phyloP scores from a whole-genome alignment of 2,113 vertebrate species.

The Noturus placidus region DNA sequence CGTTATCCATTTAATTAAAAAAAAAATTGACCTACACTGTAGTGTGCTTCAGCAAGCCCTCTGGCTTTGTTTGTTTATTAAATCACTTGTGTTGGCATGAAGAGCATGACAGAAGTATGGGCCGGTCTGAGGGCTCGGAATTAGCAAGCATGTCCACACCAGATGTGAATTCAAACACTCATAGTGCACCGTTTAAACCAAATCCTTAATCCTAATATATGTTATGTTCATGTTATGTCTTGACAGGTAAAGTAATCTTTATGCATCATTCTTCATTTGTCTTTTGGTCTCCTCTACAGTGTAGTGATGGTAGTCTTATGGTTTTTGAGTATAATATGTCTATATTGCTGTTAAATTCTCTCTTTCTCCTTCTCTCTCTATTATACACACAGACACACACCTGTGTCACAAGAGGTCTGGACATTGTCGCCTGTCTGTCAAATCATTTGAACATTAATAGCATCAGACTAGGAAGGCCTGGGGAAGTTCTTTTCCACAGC shows the following conservation, averaged over 20 bases:
- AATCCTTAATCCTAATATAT: neutral
- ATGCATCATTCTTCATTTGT: neutral
- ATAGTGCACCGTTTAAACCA: constrained; percentile 2
- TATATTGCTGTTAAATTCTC: neutral
- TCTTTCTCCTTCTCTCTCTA: neutral
- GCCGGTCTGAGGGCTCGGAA: constrained; percentile 28
- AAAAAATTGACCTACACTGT: neutral
- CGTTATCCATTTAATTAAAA: neutral
- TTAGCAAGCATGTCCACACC: constrained; percentile 35
- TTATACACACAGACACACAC: constrained; percentile 11
- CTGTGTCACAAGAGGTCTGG: constrained; percentile 46
- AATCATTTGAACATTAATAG: constrained; percentile 35
- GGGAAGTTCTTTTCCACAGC: constrained; percentile 39
- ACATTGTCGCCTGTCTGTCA: constrained; percentile 53
- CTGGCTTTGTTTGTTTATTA: constrained; percentile 27
- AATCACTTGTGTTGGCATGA: constrained; percentile 29
- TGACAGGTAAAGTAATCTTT: neutral
- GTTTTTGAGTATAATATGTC: neutral
- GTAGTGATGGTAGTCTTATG: neutral
- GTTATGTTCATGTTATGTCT: neutral
- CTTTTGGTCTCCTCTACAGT: neutral
- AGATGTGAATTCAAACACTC: constrained; percentile 27
- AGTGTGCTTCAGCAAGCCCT: neutral
- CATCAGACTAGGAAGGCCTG: constrained; percentile 34
- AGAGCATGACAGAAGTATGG: constrained; percentile 35